These are phyloP conservation scores for Entomyzon cyanotis DNA, from an alignment of 2,113 vertebrate species.

Conservation along the genomic window DNA sequence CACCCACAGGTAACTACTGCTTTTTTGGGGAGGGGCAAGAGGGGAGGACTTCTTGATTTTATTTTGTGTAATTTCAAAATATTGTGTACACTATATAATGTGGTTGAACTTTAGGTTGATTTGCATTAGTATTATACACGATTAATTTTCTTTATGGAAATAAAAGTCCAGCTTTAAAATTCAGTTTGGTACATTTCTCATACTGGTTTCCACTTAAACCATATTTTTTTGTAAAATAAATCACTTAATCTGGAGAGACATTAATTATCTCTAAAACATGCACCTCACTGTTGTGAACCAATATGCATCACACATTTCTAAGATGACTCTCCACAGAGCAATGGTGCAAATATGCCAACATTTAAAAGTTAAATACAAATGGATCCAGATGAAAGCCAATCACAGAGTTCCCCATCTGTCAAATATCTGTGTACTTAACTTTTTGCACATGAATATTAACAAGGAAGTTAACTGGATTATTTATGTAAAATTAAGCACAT, in stretches of 20 bases:
- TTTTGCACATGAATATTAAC: not conserved
- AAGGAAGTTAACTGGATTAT: not conserved
- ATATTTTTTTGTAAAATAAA: not conserved
- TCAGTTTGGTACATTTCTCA: not conserved
- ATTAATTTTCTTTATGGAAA: not conserved
- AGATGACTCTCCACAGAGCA: not conserved
- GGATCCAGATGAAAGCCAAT: not conserved
- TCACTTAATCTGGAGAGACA: not conserved
- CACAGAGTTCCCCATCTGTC: not conserved
- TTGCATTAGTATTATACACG: not conserved
- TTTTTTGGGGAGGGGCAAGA: not conserved
- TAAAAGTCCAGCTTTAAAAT: not conserved
- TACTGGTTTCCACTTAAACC: not conserved
- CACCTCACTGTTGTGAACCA: not conserved
- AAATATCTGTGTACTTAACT: not conserved
- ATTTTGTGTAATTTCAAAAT: not conserved
- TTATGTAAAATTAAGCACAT: constrained; percentile 30
- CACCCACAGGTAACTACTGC: not conserved
- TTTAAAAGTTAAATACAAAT: not conserved
- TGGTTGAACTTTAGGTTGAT: not conserved
- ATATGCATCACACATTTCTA: not conserved
- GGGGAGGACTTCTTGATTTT: not conserved
- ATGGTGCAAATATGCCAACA: not conserved
- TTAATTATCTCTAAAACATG: not conserved
- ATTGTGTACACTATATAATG: not conserved